Evolutionary conservation across 1,140 invertebrate species (phyloP).

Genomic region (Temnothorax nylanderi): DNA sequence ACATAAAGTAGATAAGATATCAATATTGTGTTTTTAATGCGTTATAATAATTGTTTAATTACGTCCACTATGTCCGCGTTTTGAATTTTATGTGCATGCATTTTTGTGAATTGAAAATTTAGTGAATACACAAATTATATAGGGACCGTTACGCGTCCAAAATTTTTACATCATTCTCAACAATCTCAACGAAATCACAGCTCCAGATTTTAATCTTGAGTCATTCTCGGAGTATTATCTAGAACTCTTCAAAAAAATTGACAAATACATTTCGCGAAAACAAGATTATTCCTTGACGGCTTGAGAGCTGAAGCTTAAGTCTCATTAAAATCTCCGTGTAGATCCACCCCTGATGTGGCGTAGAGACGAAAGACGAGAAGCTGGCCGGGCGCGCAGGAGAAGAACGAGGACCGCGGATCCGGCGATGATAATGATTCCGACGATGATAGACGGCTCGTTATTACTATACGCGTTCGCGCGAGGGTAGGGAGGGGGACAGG

Average conservation of each 20-base stretch:
- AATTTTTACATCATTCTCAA: neutral
- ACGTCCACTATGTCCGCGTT: neutral
- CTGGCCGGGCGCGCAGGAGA: slow-evolving; percentile 28
- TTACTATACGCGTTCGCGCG: slow-evolving; percentile 51
- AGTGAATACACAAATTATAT: neutral
- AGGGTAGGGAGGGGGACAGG: slow-evolving; percentile 6
- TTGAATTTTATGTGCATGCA: neutral
- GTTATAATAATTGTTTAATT: slow-evolving; percentile 4
- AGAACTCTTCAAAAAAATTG: neutral
- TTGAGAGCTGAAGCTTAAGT: slow-evolving; percentile 14
- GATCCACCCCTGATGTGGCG: slow-evolving; percentile 19
- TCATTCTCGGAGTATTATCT: neutral
- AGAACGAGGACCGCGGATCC: slow-evolving; percentile 62
- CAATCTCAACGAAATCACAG: neutral
- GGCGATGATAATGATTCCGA: slow-evolving; percentile 80
- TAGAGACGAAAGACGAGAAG: slow-evolving; percentile 44
- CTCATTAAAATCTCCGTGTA: slow-evolving; percentile 26
- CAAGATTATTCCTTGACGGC: slow-evolving; percentile 24
- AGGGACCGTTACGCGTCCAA: neutral
- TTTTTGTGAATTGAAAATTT: neutral
- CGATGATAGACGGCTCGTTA: slow-evolving; percentile 76
- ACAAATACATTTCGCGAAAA: neutral
- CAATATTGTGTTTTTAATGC: neutral
- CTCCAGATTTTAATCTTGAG: neutral
- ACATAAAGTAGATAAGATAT: neutral